Evolutionary conservation across 2,113 vertebrate genomes (phyloP).

Genomic region (Bos indicus): DNA sequence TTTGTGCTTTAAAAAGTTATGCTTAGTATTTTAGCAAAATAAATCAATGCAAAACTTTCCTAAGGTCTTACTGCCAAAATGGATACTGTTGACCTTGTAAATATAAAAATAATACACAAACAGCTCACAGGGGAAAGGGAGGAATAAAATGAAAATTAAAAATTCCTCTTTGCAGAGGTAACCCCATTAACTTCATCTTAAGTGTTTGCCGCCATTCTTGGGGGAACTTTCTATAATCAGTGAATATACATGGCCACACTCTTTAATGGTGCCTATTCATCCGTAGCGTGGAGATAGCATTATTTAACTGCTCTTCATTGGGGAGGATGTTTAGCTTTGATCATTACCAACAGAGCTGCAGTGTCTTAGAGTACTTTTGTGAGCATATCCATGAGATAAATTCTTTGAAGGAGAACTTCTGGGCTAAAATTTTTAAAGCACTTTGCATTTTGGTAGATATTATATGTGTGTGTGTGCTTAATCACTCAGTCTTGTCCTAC

Average conservation of each 20-base stretch:
- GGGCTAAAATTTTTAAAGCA: not conserved
- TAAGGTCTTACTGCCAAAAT: not conserved
- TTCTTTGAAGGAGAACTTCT: not conserved
- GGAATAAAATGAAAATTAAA: not conserved
- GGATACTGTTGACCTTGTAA: not conserved
- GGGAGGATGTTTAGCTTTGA: not conserved
- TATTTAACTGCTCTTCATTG: not conserved
- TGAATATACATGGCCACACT: not conserved
- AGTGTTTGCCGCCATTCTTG: not conserved
- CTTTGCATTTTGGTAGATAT: not conserved
- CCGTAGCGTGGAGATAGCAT: not conserved
- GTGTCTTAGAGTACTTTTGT: not conserved
- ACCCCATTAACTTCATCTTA: not conserved
- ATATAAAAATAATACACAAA: not conserved
- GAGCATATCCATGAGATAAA: not conserved
- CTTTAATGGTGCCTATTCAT: not conserved
- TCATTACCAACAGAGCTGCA: accelerated
- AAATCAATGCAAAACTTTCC: not conserved
- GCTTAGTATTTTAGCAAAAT: not conserved
- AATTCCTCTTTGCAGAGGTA: not conserved
- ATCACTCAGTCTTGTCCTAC: not conserved
- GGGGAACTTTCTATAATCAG: not conserved
- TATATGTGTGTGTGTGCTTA: not conserved
- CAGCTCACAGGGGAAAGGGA: not conserved
- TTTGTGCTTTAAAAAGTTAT: not conserved